Conservation (phyloP, 2,888 invertebrate genomes). For the Serripes groenlandicus region DNA sequence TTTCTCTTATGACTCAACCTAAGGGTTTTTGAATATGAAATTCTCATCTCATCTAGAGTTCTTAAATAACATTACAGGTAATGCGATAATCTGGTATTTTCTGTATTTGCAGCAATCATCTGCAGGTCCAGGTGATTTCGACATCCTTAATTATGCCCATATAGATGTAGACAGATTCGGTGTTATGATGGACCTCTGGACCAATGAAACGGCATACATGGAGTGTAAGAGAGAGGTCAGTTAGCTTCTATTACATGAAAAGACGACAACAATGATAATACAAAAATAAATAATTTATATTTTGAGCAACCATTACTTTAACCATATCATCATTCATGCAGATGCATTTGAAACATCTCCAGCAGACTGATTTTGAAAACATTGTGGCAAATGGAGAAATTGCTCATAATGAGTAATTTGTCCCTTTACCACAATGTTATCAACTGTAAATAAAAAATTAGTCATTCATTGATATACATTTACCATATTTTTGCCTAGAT, state of each 20-base stretch:
- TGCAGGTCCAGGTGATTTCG: constrained; percentile 80
- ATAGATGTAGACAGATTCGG: constrained; percentile 86
- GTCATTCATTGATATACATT: too few species aligned
- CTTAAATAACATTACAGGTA: too few species aligned
- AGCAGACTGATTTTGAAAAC: background rate
- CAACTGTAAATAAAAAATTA: too few species aligned
- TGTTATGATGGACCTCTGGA: constrained; percentile 85
- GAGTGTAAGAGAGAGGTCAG: constrained; percentile 85
- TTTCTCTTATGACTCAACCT: too few species aligned
- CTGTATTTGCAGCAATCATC: constrained; percentile 56
- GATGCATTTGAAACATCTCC: too few species aligned
- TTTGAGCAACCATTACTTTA: too few species aligned
- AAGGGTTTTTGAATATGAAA: too few species aligned
- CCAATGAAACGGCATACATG: constrained; percentile 83
- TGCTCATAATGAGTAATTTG: background rate
- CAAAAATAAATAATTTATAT: too few species aligned
- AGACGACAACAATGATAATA: background rate
- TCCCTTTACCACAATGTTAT: background rate
- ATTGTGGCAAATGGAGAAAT: background rate
- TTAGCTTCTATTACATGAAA: background rate
- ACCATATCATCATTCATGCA: too few species aligned
- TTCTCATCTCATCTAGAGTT: too few species aligned
- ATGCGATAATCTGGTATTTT: too few species aligned
- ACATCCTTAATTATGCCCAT: constrained; percentile 83
- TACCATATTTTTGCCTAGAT: too few species aligned